Conservation (phyloP, 1,140 invertebrate genomes). For the Neodiprion virginianus region DNA sequence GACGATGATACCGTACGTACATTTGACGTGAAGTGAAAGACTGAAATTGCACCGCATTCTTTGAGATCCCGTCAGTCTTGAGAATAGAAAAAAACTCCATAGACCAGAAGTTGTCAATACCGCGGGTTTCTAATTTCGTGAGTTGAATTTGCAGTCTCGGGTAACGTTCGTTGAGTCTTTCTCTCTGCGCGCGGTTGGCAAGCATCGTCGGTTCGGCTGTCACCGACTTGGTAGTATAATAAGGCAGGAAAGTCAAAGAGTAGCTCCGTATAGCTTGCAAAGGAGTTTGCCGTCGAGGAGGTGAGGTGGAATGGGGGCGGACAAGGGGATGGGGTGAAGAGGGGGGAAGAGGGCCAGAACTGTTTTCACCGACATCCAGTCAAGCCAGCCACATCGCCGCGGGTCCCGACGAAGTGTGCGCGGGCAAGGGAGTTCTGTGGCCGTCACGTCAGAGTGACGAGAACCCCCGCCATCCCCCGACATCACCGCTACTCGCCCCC, state of each 20-base stretch:
- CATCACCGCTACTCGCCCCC: slow-evolving; percentile 37
- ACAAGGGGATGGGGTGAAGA: slow-evolving; percentile 9
- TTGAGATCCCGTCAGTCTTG: no score
- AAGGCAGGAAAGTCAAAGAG: slow-evolving; percentile 30
- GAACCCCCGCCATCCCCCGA: slow-evolving; percentile 34
- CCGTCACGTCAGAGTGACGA: slow-evolving; percentile 55
- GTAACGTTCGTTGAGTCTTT: neutral
- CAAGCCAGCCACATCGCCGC: slow-evolving; percentile 19
- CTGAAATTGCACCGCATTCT: no score
- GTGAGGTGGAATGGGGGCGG: slow-evolving; percentile 17
- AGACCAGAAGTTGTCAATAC: neutral
- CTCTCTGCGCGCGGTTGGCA: neutral
- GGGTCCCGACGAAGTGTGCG: slow-evolving; percentile 32
- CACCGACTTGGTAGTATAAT: slow-evolving; percentile 37
- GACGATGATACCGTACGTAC: no score
- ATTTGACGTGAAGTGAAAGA: no score
- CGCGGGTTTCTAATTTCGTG: neutral
- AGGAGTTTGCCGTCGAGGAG: slow-evolving; percentile 23
- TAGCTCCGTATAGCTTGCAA: no score
- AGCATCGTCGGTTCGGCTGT: slow-evolving; percentile 25
- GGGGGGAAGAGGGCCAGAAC: slow-evolving; percentile 6
- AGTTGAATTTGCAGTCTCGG: slow-evolving; percentile 2
- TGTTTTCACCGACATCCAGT: slow-evolving; percentile 21
- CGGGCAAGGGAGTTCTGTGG: slow-evolving; percentile 50
- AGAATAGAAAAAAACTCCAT: no score